These are phyloP conservation scores for Meriones unguiculatus DNA, from an alignment of 2,113 vertebrate species.

Conservation along the genomic window DNA sequence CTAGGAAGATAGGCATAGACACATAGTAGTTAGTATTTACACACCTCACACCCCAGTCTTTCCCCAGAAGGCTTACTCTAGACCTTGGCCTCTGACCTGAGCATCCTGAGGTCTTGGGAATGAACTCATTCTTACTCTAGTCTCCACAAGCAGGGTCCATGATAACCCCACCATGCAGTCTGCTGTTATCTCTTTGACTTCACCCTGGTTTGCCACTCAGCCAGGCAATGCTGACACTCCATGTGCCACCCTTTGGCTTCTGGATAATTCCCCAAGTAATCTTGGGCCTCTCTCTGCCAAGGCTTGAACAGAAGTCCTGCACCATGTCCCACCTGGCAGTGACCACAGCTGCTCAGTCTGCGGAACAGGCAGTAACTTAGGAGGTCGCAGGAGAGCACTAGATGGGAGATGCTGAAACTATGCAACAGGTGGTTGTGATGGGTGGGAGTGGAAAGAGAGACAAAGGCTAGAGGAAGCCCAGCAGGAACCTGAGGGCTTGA, in stretches of 20 bases:
- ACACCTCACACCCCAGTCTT: background rate
- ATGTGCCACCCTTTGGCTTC: background rate
- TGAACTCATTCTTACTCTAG: background rate
- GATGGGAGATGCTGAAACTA: accelerated
- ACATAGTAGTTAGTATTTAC: accelerated
- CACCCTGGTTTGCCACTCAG: background rate
- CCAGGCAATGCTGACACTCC: accelerated
- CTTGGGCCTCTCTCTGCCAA: accelerated
- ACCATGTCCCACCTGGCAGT: no score
- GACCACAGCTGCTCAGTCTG: accelerated
- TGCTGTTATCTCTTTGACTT: no score
- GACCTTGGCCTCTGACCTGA: background rate
- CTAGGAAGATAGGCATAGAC: background rate
- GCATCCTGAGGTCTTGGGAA: no score
- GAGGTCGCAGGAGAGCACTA: accelerated
- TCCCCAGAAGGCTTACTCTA: background rate
- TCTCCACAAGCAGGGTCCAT: background rate
- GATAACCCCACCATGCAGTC: accelerated
- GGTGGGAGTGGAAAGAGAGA: background rate
- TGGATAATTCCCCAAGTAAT: background rate
- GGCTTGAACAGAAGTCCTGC: background rate
- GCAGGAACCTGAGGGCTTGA: background rate
- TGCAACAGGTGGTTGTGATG: accelerated
- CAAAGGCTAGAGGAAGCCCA: no score
- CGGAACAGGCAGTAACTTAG: no score